Evolutionary conservation across 2,888 invertebrate species (phyloP).

Genomic region (Parasteatoda lunata): DNA sequence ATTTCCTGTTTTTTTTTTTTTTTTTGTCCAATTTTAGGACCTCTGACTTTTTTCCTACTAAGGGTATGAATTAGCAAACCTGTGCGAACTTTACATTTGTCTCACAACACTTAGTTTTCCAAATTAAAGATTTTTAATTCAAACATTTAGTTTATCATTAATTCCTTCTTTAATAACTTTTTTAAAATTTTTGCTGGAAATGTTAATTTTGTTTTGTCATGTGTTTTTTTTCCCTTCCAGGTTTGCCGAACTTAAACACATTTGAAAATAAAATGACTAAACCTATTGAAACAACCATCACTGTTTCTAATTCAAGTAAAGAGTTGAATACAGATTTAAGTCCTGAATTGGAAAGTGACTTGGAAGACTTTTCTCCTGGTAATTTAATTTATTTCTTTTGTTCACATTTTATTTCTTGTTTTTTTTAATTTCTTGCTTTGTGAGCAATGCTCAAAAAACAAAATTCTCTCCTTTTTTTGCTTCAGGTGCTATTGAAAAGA

Average conservation of each 20-base stretch:
- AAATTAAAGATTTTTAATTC: neutral
- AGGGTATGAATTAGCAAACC: no score
- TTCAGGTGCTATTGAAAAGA: slow-evolving; percentile 72
- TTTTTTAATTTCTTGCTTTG: neutral
- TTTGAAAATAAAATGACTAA: slow-evolving; percentile 50
- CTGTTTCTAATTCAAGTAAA: slow-evolving; percentile 69
- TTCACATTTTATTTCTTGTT: neutral
- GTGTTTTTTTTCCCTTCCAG: slow-evolving; percentile 33
- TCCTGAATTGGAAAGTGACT: slow-evolving; percentile 70
- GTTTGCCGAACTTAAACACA: slow-evolving; percentile 60
- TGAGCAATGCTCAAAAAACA: neutral
- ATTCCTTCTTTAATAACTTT: neutral
- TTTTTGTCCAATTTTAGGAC: no score
- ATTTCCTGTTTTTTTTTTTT: no score
- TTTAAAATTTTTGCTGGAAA: neutral
- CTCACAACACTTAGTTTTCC: no score
- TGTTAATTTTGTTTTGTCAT: neutral
- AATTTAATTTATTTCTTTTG: neutral
- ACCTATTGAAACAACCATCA: slow-evolving; percentile 69
- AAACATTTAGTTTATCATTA: neutral
- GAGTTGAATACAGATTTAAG: slow-evolving; percentile 67
- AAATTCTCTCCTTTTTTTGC: no score
- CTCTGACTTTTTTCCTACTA: no score
- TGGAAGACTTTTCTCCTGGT: slow-evolving; percentile 72
- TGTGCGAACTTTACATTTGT: no score